Conservation (phyloP, 2,888 invertebrate genomes). For the Diadromus collaris region DNA sequence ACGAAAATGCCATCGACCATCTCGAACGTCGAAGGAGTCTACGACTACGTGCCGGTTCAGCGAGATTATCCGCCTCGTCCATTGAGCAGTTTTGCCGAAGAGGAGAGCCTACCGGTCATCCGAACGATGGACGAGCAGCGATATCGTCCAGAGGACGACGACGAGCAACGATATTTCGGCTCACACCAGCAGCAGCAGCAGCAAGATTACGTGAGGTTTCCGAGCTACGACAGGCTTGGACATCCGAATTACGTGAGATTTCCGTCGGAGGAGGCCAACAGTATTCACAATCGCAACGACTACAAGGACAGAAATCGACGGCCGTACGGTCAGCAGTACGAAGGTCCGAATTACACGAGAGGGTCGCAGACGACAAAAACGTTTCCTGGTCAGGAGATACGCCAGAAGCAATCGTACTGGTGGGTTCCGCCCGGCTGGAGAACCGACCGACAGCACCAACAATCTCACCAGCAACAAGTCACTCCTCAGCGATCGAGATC, state of each 20-base stretch:
- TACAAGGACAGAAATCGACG: slow-evolving; percentile 69
- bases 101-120: slow-evolving; percentile 48
- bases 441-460: slow-evolving; percentile 62
- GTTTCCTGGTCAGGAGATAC: slow-evolving; percentile 2
- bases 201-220: slow-evolving; percentile 67
- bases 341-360: slow-evolving; percentile 29
- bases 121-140: slow-evolving; percentile 55
- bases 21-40: slow-evolving; percentile 25
- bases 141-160: slow-evolving; percentile 33
- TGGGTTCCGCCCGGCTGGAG: slow-evolving; percentile 64
- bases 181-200: slow-evolving; percentile 8
- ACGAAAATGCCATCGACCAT: slow-evolving; percentile 31
- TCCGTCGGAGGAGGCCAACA: slow-evolving; percentile 75
- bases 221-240: slow-evolving; percentile 59
- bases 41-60: slow-evolving; percentile 49
- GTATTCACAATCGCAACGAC: slow-evolving; percentile 71
- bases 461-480: background rate
- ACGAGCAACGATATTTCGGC: slow-evolving; percentile 22
- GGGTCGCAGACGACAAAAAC: background rate
- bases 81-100: slow-evolving; percentile 2
- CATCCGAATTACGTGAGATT: slow-evolving; percentile 69
- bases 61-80: slow-evolving; percentile 27
- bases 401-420: slow-evolving; percentile 70
- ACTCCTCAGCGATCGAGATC: slow-evolving; percentile 25
- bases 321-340: slow-evolving; percentile 62